Percentiles rank a stretch among this genome's conserved stretches.
phyloP scores from a whole-genome alignment of 92 coral and sea anemone genomes.

The Muricea muricata region DNA sequence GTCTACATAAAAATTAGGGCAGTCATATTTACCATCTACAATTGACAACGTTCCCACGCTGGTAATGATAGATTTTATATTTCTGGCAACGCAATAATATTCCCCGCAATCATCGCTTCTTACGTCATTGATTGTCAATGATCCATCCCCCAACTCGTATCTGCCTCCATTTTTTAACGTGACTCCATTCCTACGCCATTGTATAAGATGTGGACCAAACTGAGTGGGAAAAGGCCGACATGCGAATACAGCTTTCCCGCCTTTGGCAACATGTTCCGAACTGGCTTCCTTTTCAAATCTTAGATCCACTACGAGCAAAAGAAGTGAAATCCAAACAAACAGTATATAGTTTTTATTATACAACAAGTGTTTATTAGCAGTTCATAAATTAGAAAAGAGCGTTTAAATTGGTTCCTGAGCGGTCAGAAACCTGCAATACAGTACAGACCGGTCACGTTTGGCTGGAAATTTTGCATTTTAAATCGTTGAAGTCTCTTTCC shows the following conservation, averaged over 20 bases:
- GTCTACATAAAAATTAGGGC: neutral
- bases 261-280: neutral
- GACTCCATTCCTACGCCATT: constrained; percentile 14
- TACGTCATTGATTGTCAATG: neutral
- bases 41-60: constrained; percentile 16
- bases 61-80: neutral
- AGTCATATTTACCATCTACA: constrained; percentile 14
- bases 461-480: too few relatives aligned
- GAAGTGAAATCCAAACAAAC: too few relatives aligned
- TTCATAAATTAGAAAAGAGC: too few relatives aligned
- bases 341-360: too few relatives aligned
- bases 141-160: neutral
- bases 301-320: constrained; percentile 2
- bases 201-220: neutral
- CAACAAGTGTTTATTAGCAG: too few relatives aligned
- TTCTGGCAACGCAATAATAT: constrained; percentile 25
- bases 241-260: neutral
- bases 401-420: too few relatives aligned
- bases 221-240: neutral
- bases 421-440: too few relatives aligned
- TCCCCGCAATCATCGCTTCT: constrained; percentile 13
- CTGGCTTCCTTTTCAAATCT: constrained; percentile 2
- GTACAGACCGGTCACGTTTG: too few relatives aligned
- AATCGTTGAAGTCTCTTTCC: too few relatives aligned
- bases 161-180: neutral